phyloP scores from a whole-genome alignment of 1,140 invertebrate species.

The Drosophila leontia region DNA sequence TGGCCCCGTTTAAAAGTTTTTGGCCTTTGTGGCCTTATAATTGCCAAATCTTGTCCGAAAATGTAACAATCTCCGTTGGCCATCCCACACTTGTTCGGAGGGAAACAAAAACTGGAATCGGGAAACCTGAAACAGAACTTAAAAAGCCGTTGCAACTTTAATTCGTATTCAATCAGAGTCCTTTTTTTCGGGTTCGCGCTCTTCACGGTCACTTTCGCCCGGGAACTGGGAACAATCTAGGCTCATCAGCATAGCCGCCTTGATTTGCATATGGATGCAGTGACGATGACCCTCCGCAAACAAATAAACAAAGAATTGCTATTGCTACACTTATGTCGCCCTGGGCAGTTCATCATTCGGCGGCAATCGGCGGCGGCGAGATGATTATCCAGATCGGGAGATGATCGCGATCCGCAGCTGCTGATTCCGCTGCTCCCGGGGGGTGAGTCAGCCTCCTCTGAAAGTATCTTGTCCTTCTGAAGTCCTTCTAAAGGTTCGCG shows the following conservation, averaged over 20 bases:
- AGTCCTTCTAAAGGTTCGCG: constrained; percentile 67
- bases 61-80: constrained; percentile 55
- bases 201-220: constrained; percentile 48
- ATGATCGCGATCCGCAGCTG: constrained; percentile 64
- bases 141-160: constrained; percentile 66
- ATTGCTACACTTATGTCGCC: constrained; percentile 76
- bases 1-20: constrained; percentile 32
- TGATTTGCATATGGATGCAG: constrained; percentile 72
- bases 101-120: constrained; percentile 51
- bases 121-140: constrained; percentile 40
- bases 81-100: constrained; percentile 67
- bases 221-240: constrained; percentile 56
- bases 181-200: constrained; percentile 11
- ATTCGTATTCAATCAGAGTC: constrained; percentile 74
- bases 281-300: constrained; percentile 69
- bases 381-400: constrained; percentile 48
- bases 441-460: constrained; percentile 64
- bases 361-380: constrained; percentile 53
- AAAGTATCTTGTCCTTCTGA: constrained; percentile 40
- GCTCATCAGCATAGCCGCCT: constrained; percentile 60
- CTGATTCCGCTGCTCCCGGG: constrained; percentile 9
- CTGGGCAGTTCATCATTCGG: constrained; percentile 60
- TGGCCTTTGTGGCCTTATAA: constrained; percentile 53
- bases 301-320: constrained; percentile 66
- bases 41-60: constrained; percentile 71